Base-by-base conservation (phyloP, 2,797 vertebrate species). In the Phyllotis vaccarum region DNA sequence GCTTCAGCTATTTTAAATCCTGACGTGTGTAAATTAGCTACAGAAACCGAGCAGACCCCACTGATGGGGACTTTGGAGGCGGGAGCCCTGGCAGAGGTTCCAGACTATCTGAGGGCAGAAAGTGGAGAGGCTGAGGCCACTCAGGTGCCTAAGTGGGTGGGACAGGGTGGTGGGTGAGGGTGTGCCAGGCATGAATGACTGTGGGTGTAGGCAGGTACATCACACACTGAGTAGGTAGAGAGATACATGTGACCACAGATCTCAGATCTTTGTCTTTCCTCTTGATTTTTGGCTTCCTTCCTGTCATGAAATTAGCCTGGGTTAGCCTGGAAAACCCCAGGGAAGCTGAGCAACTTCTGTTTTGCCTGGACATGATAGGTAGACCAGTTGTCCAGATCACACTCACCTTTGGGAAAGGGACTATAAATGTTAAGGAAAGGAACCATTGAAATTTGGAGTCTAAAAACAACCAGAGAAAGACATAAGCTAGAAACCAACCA, bases 11-110 rank as follows among this genome's bases (percentile, higher is more conserved):
- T 98, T 98, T 98, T 98, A 98, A 98, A 98, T 97, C 98, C 98
- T 98, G 98, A 98, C 97, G 98, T 98, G 98, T 98, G 98, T 99
- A 99, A 99, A 99, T 99, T 98, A 98, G 98, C 98, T 98, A 95
- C 97, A 94, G 96, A 96, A 97, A 97, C 96, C n/a, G 0, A 94
- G 97, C 96, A 95, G 97, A 98, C 97, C 96, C 97, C 97, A 97
- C 93, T 66, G 96, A 75, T 56, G 58, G 96, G 97, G 96, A 90
- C 93, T 86, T 74, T 92, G 92, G 93, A 79, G 79, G 96, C 16
- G 3, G 93, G 85, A 72, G 64, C 94, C 46, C 31, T 56, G 87
- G 52, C 58, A 37, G 70, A 83, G 90, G 82, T 91, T 95, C 70
- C 83, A 31, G 93, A 37, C 29, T 2, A 29, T 58, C 85, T 95